Conservation (phyloP, 64 coral and sea anemone species). For the Trachythela sp. region DNA sequence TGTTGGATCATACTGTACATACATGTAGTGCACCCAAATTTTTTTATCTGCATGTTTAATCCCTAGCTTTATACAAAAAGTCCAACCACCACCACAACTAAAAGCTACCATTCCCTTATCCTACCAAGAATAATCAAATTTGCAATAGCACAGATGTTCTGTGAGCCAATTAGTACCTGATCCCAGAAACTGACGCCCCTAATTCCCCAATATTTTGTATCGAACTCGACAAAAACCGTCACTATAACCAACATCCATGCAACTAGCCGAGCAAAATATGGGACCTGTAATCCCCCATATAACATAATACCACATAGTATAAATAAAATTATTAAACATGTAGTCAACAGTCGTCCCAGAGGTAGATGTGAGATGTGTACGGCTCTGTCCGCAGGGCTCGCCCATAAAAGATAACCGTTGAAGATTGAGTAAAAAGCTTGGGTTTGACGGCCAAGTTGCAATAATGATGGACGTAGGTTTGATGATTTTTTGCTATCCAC, state of each 20-base stretch:
- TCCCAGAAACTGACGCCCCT: not conserved
- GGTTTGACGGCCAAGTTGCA: conserved; percentile 73
- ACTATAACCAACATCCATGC: conserved; percentile 72
- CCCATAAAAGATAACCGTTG: conserved; percentile 85
- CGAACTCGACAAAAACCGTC: conserved; percentile 70
- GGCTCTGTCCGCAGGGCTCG: conserved; percentile 57
- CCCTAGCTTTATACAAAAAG: too few species aligned
- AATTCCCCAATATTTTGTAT: conserved; percentile 70
- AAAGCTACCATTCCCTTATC: not conserved
- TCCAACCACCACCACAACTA: too few species aligned
- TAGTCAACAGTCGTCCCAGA: conserved; percentile 55
- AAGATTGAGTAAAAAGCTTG: conserved; percentile 72
- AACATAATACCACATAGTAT: conserved; percentile 73
- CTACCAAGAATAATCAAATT: not conserved
- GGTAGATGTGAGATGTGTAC: conserved; percentile 79
- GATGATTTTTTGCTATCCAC: conserved; percentile 46
- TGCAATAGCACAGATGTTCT: not conserved
- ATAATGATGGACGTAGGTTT: conserved; percentile 48
- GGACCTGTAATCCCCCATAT: conserved; percentile 79
- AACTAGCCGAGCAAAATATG: conserved; percentile 74
- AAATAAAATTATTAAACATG: not conserved
- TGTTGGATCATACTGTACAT: too few species aligned
- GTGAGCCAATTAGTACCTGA: not conserved
- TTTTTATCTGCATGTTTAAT: too few species aligned
- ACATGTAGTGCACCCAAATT: too few species aligned